Base-by-base conservation (phyloP, 2,888 invertebrate genomes). In the Mycalesis mineus region DNA sequence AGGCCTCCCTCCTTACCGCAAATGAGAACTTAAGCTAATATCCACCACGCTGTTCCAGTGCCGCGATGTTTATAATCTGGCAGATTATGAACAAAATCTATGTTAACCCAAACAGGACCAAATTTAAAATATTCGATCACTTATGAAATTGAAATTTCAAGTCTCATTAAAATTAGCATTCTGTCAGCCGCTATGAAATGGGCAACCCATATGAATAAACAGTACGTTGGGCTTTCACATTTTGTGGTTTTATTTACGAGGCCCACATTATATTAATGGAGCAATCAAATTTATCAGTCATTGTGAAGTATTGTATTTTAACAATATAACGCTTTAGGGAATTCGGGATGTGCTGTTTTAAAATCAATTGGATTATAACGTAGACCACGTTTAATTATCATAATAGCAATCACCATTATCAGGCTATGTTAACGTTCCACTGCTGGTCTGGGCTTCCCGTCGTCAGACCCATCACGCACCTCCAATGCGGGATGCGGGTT, bases 201-300 rank as follows among this genome's bases (percentile, higher is more conserved):
- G 45, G 37, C 31, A 22, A 40, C 72, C 78, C 75, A 74, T 63
- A n/a, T 36, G 14, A 45, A 51, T 59, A 57, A 49, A 52, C 50
- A 47, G 54, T 55, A 48, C 51, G 37, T n/a, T 33, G 51, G 39
- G 47, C 37, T 51, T 55, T 55, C 28, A 51, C 51, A 59, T 47
- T 59, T 47, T 51, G 58, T 28, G 58, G 58, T 40, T 51, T 55
- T 58, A 51, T 59, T 51, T 51, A 53, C 45, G 52, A 53, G 36
- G 36, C 8, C 59, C 59, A 52, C 59, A 59, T 53, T 53, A 53
- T 45, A 59, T 59, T 59, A 47, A 59, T 59, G 36, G 59, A 44
- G 50, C 51, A 36, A 55, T 51, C 47, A 55, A 51, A 51, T 51
- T 45, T 51, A 55, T 59, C 55, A 55, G 47, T 36, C 47, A 51